Evolutionary conservation across 2,113 vertebrate genomes (phyloP).

Genomic region (Oryzias javanicus): DNA sequence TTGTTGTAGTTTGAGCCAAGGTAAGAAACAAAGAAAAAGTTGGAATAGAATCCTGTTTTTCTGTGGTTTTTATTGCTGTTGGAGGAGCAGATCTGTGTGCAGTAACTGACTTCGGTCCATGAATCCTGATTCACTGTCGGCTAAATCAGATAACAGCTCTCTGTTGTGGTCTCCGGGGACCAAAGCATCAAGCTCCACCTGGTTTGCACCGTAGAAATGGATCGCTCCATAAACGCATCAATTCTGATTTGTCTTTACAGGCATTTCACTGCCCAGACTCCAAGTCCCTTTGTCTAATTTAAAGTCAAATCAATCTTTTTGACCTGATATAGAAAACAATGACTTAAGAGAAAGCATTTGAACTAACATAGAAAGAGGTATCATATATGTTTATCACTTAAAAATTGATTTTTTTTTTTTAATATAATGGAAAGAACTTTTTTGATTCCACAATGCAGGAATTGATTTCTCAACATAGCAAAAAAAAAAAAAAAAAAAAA

Average conservation of each 20-base stretch:
- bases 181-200: constrained; percentile 35
- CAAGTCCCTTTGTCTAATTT: too few relatives aligned
- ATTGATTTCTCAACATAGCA: too few relatives aligned
- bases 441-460: too few relatives aligned
- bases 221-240: constrained; percentile 21
- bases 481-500: too few relatives aligned
- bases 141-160: constrained; percentile 59
- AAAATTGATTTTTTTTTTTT: too few relatives aligned
- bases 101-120: constrained; percentile 36
- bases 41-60: too few relatives aligned
- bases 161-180: constrained; percentile 46
- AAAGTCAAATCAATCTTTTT: too few relatives aligned
- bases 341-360: too few relatives aligned
- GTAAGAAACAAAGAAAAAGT: neutral
- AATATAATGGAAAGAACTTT: too few relatives aligned
- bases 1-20: neutral
- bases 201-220: constrained; percentile 40
- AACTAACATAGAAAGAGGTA: too few relatives aligned
- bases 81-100: constrained; percentile 25
- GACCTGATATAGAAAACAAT: too few relatives aligned
- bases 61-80: neutral
- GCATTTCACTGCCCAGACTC: constrained; percentile 8
- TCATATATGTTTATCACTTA: too few relatives aligned
- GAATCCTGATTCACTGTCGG: constrained; percentile 49
- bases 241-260: constrained; percentile 22